phyloP scores from a whole-genome alignment of 2,113 vertebrate species.

The Mus musculus region GRCm39 chr13:109453501-109454000 shows the following conservation, averaged over 20 bases:
- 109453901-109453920: not conserved
- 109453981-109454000: not conserved
- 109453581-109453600: too few relatives aligned
- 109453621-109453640: not conserved
- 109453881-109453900: not conserved
- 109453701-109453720: not conserved
- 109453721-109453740: not conserved
- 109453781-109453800: not conserved
- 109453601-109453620: not conserved
- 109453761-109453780: not conserved
- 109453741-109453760: not conserved
- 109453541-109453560: not conserved
- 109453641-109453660: not conserved
- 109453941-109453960: not conserved
- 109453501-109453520: not conserved
- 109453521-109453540: not conserved
- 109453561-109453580: not conserved
- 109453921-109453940: not conserved
- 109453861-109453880: not conserved
- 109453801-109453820: not conserved
- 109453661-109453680: not conserved
- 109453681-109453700: not conserved
- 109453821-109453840: not conserved
- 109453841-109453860: not conserved
- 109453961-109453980: not conserved